Evolutionary conservation across 2,797 vertebrate genomes (phyloP), one percentile per base, ranked within the genome.

Genomic region (Epinephelus awoara): DNA sequence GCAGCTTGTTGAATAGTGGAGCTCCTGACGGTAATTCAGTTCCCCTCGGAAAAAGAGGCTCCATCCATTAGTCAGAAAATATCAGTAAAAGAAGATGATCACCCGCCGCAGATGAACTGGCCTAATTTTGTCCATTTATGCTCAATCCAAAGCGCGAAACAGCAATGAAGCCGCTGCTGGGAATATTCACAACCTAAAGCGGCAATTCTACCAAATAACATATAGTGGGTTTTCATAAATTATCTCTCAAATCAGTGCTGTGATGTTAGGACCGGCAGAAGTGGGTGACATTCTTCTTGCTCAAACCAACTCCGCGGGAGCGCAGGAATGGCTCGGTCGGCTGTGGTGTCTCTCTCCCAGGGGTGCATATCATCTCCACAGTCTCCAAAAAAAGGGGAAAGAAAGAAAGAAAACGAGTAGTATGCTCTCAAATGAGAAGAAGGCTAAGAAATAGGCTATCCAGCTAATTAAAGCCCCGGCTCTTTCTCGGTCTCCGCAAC

Each of bases 1-100:
- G 87, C 89, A 92, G 94, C 94, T 95, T 95, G 94, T 94, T 94
- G 94, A 93, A 93, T 88, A 69, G 79, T 75, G 85, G 78, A 86
- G 81, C 79, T 72, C 75, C 80, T 55, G 19, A 74, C 77, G 80
- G 34, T 38, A 74, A 90, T 75, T 87, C 82, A 67, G 74, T 75
- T 75, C 78, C 71, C 71, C 76, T 66, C n/a, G 23, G 25, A 56
- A 42, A 76, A 62, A 51, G 25, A 72, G 67, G 62, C 66, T 44
- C 73, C 83, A 88, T 90, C 81, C 89, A 91, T 70, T 65, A 80
- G 83, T 84, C 78, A 40, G 69, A 84, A 64, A 80, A 78, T 49
- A 65, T 65, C 80, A 67, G 63, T 1, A n/a, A 64, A 55, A 70
- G 44, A 71, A 58, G 25, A 47, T 9, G 21, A 72, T 6, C 73